A percentile compares a stretch with the other conserved stretches of the same genome.
These are phyloP conservation scores for Craterocephalus amniculus DNA, from an alignment of 2,797 vertebrate genomes.

Conservation along the genomic window DNA sequence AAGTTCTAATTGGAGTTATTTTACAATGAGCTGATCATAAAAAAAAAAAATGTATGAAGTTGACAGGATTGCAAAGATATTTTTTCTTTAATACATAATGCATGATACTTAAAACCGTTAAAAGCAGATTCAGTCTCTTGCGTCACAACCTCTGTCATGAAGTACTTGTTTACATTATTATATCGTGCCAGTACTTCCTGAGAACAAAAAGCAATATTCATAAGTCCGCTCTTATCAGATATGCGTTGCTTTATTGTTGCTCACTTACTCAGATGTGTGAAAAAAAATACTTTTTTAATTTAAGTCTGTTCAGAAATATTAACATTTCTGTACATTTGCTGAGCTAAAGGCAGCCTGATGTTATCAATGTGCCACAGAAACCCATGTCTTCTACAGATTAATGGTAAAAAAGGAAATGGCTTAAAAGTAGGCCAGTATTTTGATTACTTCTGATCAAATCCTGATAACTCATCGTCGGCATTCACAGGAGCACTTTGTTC, in stretches of 20 bases:
- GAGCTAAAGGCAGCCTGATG: constrained; percentile 18
- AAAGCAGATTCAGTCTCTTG: too few species aligned
- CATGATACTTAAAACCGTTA: too few species aligned
- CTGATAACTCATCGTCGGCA: constrained; percentile 75
- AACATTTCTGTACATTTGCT: constrained; percentile 17
- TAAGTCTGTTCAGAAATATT: constrained; percentile 14
- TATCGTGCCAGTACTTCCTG: too few species aligned
- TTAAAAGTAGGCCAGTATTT: constrained; percentile 67
- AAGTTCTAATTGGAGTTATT: background rate
- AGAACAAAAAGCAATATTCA: background rate
- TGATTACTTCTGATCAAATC: constrained; percentile 75
- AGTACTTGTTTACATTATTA: too few species aligned
- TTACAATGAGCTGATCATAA: background rate
- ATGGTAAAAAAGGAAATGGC: constrained; percentile 54
- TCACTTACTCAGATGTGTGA: constrained; percentile 8
- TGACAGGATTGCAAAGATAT: background rate
- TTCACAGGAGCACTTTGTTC: constrained; percentile 70
- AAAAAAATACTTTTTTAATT: constrained; percentile 30
- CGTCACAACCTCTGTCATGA: too few species aligned
- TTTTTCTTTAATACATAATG: too few species aligned
- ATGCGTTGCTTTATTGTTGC: constrained; percentile 1
- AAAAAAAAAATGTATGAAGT: too few species aligned
- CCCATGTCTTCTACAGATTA: constrained; percentile 22
- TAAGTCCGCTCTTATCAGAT: constrained; percentile 1
- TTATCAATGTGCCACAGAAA: constrained; percentile 39